phyloP scores from a whole-genome alignment of 2,888 invertebrate genomes.

The Papilio elwesi region DNA sequence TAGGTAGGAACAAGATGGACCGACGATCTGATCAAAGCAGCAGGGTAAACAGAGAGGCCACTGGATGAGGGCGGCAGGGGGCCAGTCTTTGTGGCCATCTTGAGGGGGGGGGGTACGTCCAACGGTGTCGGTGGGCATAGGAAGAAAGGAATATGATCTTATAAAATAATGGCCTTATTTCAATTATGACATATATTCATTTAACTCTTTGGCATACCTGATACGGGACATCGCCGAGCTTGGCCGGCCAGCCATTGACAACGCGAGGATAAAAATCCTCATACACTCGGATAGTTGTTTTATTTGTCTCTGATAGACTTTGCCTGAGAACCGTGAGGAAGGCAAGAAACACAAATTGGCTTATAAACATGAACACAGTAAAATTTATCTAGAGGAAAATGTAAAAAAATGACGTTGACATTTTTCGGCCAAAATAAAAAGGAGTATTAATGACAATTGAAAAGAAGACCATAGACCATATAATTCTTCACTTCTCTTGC shows the following conservation, averaged over 20 bases:
- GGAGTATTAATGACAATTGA: background rate
- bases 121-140: too few species aligned
- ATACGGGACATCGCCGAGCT: conserved; percentile 64
- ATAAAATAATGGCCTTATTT: background rate
- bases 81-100: too few species aligned
- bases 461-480: background rate
- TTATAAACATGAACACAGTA: conserved; percentile 31
- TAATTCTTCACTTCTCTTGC: too few species aligned
- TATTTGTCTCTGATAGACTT: conserved; percentile 12
- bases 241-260: conserved; percentile 55
- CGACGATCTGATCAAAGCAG: too few species aligned
- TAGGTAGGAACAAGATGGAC: too few species aligned
- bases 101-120: too few species aligned
- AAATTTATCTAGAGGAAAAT: conserved; percentile 11
- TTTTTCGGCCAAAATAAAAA: background rate
- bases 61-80: too few species aligned
- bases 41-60: too few species aligned
- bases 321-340: conserved; percentile 8
- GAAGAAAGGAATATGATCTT: too few species aligned
- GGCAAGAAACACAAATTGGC: conserved; percentile 11
- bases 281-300: conserved; percentile 6
- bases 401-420: background rate
- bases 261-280: conserved; percentile 52
- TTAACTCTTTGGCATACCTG: conserved; percentile 53
- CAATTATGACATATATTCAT: too few species aligned